Evolutionary conservation across 2,113 vertebrate genomes (phyloP).

Genomic region (Prolemur simus): DNA sequence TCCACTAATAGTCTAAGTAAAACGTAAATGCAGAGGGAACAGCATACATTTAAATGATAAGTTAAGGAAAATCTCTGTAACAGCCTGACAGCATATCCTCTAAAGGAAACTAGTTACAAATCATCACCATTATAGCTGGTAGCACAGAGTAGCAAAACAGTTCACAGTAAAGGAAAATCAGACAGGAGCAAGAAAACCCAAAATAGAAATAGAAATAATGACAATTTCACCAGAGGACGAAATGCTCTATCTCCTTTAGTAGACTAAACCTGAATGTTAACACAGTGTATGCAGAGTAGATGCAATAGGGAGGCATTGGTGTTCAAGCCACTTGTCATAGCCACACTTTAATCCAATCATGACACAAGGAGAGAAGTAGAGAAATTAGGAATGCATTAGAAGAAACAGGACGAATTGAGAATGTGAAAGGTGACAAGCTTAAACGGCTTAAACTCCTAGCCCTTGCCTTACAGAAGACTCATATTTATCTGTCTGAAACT

Average conservation of each 20-base stretch:
- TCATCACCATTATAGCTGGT: conserved; percentile 15
- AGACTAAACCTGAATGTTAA: conserved; percentile 23
- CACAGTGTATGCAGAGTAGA: background rate
- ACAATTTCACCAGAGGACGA: conserved; percentile 59
- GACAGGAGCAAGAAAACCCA: conserved; percentile 6
- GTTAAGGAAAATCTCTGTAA: conserved; percentile 2
- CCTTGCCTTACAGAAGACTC: background rate
- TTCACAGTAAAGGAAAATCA: conserved; percentile 53
- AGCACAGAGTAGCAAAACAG: conserved; percentile 39
- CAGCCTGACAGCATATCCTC: background rate
- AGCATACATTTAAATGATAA: conserved; percentile 21
- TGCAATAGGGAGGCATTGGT: background rate
- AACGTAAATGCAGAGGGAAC: background rate
- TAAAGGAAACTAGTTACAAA: conserved; percentile 51
- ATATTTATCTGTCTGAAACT: background rate
- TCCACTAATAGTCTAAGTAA: background rate
- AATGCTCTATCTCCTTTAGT: conserved; percentile 35
- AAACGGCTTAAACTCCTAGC: conserved; percentile 19
- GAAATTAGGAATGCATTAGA: conserved; percentile 34
- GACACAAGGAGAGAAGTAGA: background rate
- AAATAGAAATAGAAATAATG: conserved; percentile 70
- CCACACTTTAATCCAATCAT: conserved; percentile 12
- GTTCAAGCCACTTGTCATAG: background rate
- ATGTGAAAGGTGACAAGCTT: conserved; percentile 11
- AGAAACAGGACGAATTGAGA: background rate